Evolutionary conservation across 2,888 invertebrate genomes (phyloP).

Genomic region (Aromia moschata): DNA sequence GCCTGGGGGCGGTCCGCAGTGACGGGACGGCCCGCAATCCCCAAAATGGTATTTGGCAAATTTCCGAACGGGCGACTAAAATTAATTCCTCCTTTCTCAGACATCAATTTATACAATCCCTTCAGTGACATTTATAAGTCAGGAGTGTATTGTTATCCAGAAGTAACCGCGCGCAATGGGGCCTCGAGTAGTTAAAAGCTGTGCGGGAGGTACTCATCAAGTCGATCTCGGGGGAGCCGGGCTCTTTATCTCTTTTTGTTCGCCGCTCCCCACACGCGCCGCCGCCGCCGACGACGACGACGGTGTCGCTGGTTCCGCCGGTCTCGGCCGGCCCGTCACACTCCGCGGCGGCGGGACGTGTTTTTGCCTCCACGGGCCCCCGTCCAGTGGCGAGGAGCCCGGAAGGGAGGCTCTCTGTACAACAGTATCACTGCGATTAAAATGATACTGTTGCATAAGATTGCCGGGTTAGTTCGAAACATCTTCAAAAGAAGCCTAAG

Average conservation of each 20-base stretch:
- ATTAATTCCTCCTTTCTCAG: constrained; percentile 62
- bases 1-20: constrained; percentile 40
- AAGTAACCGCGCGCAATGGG: constrained; percentile 60
- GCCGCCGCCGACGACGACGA: constrained; percentile 13
- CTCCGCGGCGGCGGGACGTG: background rate
- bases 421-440: too few species aligned
- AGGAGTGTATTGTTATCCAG: constrained; percentile 62
- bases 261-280: constrained; percentile 27
- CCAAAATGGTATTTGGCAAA: constrained; percentile 60
- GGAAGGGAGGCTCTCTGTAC: too few species aligned
- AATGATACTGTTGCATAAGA: too few species aligned
- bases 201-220: constrained; percentile 60
- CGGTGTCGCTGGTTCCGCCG: constrained; percentile 10
- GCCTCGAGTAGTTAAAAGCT: constrained; percentile 62
- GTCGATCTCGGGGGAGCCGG: constrained; percentile 56
- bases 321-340: constrained; percentile 15
- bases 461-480: too few species aligned
- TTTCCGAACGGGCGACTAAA: constrained; percentile 61
- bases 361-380: background rate
- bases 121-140: constrained; percentile 63
- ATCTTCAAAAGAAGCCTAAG: too few species aligned
- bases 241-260: constrained; percentile 41
- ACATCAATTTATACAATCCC: constrained; percentile 62
- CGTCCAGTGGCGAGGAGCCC: too few species aligned
- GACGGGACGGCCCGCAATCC: constrained; percentile 48